Percentiles rank a stretch among this genome's conserved stretches.
These are phyloP conservation scores for Standfussiana lucernea DNA, from an alignment of 2,888 invertebrate genomes.

Conservation along the genomic window DNA sequence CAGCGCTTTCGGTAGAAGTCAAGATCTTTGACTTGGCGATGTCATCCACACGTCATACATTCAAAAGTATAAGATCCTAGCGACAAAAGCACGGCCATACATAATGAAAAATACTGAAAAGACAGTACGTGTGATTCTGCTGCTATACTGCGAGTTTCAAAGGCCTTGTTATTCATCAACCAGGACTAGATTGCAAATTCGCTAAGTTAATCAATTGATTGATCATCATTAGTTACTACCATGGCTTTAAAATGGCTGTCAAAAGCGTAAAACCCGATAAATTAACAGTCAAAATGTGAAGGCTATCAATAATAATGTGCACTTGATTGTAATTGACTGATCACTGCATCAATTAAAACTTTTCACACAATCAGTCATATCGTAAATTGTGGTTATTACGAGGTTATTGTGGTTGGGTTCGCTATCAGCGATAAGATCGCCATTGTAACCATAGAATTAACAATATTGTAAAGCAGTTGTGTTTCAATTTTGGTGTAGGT, in stretches of 20 bases:
- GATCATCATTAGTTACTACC: not conserved
- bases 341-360: slow-evolving; percentile 3
- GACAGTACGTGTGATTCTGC: no score
- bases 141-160: no score
- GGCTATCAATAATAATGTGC: not conserved
- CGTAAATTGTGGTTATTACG: not conserved
- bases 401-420: no score
- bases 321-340: slow-evolving; percentile 18
- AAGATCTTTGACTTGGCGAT: no score
- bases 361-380: not conserved
- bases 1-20: no score
- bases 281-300: slow-evolving; percentile 2
- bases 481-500: no score
- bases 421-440: no score
- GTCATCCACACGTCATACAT: no score
- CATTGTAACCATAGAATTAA: no score
- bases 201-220: not conserved
- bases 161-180: not conserved
- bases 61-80: no score
- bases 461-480: no score
- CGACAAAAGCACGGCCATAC: no score
- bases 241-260: not conserved
- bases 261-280: not conserved
- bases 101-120: not conserved
- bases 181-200: not conserved